Evolutionary conservation across 2,797 vertebrate genomes (phyloP).

Genomic region (Macrochelys suwanniensis): DNA sequence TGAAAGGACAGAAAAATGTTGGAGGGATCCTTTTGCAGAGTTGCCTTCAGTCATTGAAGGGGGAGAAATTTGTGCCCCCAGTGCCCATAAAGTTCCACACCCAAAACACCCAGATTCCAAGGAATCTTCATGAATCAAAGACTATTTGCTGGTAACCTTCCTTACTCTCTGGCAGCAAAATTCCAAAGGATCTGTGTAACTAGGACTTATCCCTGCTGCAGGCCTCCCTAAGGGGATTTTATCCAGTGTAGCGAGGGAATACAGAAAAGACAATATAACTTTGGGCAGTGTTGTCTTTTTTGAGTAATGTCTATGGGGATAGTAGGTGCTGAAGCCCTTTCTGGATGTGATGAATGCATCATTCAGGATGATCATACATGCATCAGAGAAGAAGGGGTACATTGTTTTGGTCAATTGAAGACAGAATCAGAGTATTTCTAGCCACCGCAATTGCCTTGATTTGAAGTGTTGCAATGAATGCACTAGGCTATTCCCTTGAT

Average conservation of each 20-base stretch:
- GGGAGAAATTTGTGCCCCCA: neutral
- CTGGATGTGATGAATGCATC: neutral
- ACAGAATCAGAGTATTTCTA: neutral
- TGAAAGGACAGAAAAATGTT: neutral
- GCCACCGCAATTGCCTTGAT: neutral
- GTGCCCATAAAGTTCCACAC: neutral
- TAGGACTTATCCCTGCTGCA: neutral
- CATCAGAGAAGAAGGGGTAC: neutral
- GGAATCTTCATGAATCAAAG: neutral
- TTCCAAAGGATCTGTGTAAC: neutral
- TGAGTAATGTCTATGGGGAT: accelerated
- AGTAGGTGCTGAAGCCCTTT: neutral
- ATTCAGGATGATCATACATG: neutral
- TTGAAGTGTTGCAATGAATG: conserved; percentile 8
- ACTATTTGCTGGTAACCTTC: neutral
- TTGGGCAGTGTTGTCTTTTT: neutral
- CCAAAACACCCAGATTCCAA: neutral
- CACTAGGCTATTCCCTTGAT: conserved; percentile 20
- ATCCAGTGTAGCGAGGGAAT: neutral
- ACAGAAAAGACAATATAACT: neutral
- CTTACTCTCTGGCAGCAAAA: neutral
- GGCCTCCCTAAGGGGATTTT: neutral
- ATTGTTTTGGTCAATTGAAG: neutral
- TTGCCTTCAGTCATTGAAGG: too few relatives aligned
- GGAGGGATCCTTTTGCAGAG: too few relatives aligned